Evolutionary conservation across 2,797 vertebrate genomes (phyloP), one percentile per base, ranked within the genome.

Genomic region (Anguilla anguilla): DNA sequence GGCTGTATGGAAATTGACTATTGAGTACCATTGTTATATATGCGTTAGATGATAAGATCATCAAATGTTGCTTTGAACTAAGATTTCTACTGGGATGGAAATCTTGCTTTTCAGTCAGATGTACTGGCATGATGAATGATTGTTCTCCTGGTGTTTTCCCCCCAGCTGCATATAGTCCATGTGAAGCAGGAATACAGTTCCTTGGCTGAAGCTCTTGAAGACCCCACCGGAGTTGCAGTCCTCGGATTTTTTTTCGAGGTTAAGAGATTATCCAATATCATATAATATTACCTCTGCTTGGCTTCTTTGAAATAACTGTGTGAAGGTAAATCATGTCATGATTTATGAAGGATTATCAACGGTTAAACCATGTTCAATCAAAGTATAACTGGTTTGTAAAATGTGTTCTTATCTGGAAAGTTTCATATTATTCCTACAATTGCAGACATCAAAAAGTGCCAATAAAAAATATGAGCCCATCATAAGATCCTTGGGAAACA

Each of bases 391-490:
- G 69, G 19, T 43, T 22, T 17, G 35, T 81, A 77, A 77, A 77
- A 19, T 77, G 31, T 15, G 35, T 43, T 77, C 2, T 1, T 43
- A 77, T 19, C 13, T 19, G 72, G 13, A 77, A 77, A 0, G 72
- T 39, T 11, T 77, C 0, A 81, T 22, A 49, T 81, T 6, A 81
- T 81, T 49, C 19, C 43, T 49, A 81, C 6, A 19, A 89, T 92
- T 92, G 43, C 88, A 96, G 95, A 88, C 86, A 89, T 95, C 89
- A 35, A 91, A 79, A 0, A 89, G 93, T 51, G 85, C 88, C 83
- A 97, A 97, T 53, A 61, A 35, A 85, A 96, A 96, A 87, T 97
- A 97, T 0, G 89, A 92, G 0, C 2, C 90, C 0, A 85, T 97
- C 10, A 72, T 97, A 88, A 92, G 6, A 0, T 25, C 91, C 5